Evolutionary conservation across 2,113 vertebrate genomes (phyloP).

Genomic region (Coptodon bakossiorum): DNA sequence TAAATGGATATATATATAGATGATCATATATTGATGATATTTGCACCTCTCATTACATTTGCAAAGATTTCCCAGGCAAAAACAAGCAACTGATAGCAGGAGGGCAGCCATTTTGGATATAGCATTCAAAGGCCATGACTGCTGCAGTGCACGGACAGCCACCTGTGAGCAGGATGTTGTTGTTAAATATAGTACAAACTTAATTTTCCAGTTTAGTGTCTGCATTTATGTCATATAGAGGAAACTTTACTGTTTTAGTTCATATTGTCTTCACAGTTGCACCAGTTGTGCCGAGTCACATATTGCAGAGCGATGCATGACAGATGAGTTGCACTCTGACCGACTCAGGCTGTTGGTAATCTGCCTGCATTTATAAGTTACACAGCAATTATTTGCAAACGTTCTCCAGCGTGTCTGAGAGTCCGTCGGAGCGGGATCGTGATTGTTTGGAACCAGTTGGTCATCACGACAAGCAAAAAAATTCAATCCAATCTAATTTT

Average conservation of each 20-base stretch:
- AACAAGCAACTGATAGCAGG: fast-evolving
- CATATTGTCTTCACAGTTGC: background rate
- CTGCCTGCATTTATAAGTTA: background rate
- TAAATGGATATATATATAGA: background rate
- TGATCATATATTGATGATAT: background rate
- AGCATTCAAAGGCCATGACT: background rate
- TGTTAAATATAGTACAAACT: background rate
- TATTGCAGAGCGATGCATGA: background rate
- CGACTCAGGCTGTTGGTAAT: background rate
- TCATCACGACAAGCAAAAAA: background rate
- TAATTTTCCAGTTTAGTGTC: fast-evolving
- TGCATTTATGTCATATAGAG: background rate
- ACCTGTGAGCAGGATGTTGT: background rate
- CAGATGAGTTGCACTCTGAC: background rate
- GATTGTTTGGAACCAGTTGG: background rate
- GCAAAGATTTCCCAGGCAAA: background rate
- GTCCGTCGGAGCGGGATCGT: fast-evolving
- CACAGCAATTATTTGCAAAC: background rate
- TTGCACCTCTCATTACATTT: background rate
- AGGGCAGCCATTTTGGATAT: background rate
- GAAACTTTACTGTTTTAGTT: background rate
- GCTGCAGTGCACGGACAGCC: background rate
- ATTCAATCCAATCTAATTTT: background rate
- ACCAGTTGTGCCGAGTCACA: background rate
- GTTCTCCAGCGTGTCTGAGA: fast-evolving